Conservation (phyloP, 2,888 invertebrate genomes). For the Hyalella azteca region DNA sequence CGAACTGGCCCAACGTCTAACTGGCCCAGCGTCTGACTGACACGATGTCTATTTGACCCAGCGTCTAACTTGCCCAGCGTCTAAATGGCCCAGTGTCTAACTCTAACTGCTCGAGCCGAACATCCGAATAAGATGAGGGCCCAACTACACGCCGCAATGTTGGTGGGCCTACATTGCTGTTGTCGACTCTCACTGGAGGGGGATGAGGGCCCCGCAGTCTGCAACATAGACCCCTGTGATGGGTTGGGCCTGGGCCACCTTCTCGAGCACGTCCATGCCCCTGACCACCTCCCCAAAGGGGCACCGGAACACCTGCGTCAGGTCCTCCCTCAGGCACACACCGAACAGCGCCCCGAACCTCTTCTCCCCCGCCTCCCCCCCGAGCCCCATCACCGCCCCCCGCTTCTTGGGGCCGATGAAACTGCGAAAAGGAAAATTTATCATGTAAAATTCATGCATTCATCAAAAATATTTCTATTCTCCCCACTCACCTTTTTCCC, state of each 20-base stretch:
- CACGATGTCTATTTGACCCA: too few relatives aligned
- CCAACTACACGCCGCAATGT: too few relatives aligned
- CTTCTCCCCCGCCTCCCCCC: slow-evolving; percentile 39
- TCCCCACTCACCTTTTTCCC: too few relatives aligned
- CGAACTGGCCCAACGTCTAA: too few relatives aligned
- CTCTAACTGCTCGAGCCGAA: too few relatives aligned
- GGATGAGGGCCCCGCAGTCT: slow-evolving; percentile 40
- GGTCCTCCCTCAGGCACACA: slow-evolving; percentile 44
- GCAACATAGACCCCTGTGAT: slow-evolving; percentile 36
- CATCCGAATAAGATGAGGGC: too few relatives aligned
- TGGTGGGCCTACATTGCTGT: too few relatives aligned
- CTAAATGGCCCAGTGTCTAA: too few relatives aligned
- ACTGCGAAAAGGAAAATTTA: neutral
- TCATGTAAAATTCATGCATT: too few relatives aligned
- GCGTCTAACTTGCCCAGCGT: too few relatives aligned
- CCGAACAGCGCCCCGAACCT: slow-evolving; percentile 46
- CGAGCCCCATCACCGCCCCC: slow-evolving; percentile 44
- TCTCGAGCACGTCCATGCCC: slow-evolving; percentile 39
- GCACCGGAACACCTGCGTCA: slow-evolving; percentile 32
- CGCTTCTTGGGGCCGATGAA: slow-evolving; percentile 38
- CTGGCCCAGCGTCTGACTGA: too few relatives aligned
- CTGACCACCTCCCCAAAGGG: slow-evolving; percentile 42
- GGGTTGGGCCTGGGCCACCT: slow-evolving; percentile 39
- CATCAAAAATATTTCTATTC: too few relatives aligned
- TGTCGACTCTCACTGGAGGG: neutral